Evolutionary conservation across 2,888 invertebrate species (phyloP), one percentile per base, ranked within the genome.

Genomic region (Cephus runcator): DNA sequence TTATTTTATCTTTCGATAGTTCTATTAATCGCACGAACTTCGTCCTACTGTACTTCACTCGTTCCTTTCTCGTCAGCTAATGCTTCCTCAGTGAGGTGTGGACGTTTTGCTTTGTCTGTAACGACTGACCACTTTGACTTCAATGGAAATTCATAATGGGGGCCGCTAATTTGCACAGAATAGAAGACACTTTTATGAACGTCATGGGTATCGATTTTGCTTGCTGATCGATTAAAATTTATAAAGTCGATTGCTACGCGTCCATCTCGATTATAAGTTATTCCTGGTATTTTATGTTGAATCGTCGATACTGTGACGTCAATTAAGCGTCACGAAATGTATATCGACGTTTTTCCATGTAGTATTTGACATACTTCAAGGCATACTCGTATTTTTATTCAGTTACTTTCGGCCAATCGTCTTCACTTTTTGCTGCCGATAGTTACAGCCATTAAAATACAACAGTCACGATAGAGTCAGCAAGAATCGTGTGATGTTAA

Each of bases 151-250:
- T 81, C 81, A 86, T 56, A 56, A 56, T 84, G 76, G 71, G 79
- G 74, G 73, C 40, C 35, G 69, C 15, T 76, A 74, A 86, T 86
- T 86, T 84, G 83, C 86, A 84, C 80, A 82, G 83, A 85, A 87
- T 87, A 79, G 82, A 79, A 56, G 23, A 56, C 23, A 9, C 79
- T 15, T 30, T 15, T 12, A 11, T 3, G 71, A 56, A 56, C 56
- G 23, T 56, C 35, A 35, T 35, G 35, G 1, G 9, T 9, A 15
- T 56, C 56, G 56, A 56, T 56, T 2, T 56, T 56, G 2, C 23
- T 9, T 23, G 23, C 23, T 9, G 23, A 56, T 56, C 56, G 56
- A 56, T 23, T 9, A 23, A 56, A 9, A 23, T 56, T 56, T 23
- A 56, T 56, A 56, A 56, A 2, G 23, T 56, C 56, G 56, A 56